Conservation (phyloP, 2,113 vertebrate genomes). For the Eupsittula cactorum region DNA sequence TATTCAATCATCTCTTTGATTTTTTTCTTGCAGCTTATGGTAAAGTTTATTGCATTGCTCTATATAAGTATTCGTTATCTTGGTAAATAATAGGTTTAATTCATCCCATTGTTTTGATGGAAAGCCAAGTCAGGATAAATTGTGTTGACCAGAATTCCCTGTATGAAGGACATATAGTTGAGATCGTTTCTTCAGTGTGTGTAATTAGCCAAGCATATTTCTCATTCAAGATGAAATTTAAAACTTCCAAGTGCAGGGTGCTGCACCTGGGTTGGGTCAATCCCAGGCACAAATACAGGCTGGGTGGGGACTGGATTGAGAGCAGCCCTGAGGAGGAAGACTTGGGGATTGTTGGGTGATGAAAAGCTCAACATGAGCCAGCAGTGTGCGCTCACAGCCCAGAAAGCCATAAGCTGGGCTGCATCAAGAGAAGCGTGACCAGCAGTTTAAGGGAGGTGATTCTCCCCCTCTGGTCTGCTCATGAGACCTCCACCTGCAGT, state of each 20-base stretch:
- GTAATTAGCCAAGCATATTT: not conserved
- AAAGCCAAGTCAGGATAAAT: not conserved
- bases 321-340: not conserved
- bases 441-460: not conserved
- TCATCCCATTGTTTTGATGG: not conserved
- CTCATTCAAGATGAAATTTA: not conserved
- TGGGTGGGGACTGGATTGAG: not conserved
- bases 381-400: not conserved
- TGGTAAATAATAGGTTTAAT: not conserved
- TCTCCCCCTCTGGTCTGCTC: not conserved
- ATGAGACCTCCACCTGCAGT: not conserved
- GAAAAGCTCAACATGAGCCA: not conserved
- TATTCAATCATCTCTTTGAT: not conserved
- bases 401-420: not conserved
- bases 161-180: not conserved
- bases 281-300: not conserved
- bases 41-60: not conserved
- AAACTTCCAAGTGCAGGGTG: not conserved
- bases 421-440: not conserved
- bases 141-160: not conserved
- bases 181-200: not conserved
- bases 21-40: not conserved
- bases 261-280: not conserved
- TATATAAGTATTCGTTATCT: not conserved
- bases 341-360: not conserved